Base-by-base conservation (phyloP, 1,140 invertebrate species). In the Cotesia glomerata region DNA sequence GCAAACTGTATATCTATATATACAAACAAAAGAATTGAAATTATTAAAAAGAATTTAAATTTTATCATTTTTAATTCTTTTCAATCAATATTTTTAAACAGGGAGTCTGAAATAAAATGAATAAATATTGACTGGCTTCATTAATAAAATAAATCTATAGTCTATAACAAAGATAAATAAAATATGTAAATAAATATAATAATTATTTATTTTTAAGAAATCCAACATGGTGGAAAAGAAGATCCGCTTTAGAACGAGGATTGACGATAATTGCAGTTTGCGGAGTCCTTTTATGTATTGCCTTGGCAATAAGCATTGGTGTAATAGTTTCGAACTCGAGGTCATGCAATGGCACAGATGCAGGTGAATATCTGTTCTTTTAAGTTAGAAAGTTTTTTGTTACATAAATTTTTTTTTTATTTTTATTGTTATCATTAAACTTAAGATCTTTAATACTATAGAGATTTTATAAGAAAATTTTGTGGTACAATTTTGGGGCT, bases 211-310 rank as follows among this genome's bases (percentile, higher is more conserved):
- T 79, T 88, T 86, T 5, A 84, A 95, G 94, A 87, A 94, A 94
- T 84, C 94, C 94, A 78, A 94, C 93, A 85, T 96, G 94, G 92
- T 96, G 95, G 95, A 92, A 92, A 75, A 89, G 94, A 73, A 88
- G 95, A 75, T 95, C 93, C 11, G 89, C 91, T 75, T 84, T 95
- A 87, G 95, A 96, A 86, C 89, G 94, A 76, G 89, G 91, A 56
- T 85, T 96, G 74, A 91, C 93, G 71, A 78, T 95, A 9, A 81
- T 92, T 4, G 89, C 91, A 45, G 88, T 89, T 32, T 88, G 93
- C 68, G 88, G 91, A 34, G 82, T 91, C 14, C 84, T 93, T 51
- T 85, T 92, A 35, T 90, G 90, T 63, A 86, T 92, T 56, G 90
- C 90, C n/a, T 89, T 93, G 78, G 89, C 90, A 32, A 89, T 92